phyloP scores from a whole-genome alignment of 2,888 invertebrate genomes.

The Tenodera sinensis region DNA sequence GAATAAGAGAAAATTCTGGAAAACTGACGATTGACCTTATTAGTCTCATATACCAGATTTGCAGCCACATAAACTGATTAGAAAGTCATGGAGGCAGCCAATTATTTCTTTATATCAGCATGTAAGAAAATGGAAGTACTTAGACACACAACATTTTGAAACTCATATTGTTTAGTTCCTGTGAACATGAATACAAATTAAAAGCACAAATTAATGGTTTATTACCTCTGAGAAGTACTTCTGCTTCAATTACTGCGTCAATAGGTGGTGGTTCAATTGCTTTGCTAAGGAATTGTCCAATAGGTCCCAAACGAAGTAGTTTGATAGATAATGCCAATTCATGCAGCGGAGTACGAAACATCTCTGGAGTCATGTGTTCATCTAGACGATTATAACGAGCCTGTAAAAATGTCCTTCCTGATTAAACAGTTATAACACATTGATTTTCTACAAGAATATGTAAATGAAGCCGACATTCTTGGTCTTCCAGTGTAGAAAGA shows the following conservation, averaged over 20 bases:
- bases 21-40: no score
- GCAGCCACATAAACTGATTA: no score
- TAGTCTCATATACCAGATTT: no score
- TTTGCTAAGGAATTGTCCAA: conserved; percentile 92
- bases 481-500: no score
- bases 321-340: conserved; percentile 91
- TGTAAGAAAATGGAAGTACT: no score
- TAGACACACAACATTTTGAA: no score
- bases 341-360: conserved; percentile 95
- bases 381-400: conserved; percentile 71
- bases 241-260: conserved; percentile 97
- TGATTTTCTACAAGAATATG: not conserved
- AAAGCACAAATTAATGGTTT: not conserved
- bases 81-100: no score
- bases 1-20: no score
- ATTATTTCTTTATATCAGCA: no score
- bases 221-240: conserved; percentile 62
- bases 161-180: no score
- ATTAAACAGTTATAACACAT: not conserved
- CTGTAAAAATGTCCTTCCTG: conserved; percentile 32
- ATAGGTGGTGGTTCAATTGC: conserved; percentile 95
- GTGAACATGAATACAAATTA: not conserved
- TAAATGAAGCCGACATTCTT: no score
- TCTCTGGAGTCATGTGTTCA: conserved; percentile 93
- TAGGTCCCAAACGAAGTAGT: conserved; percentile 82